Percentiles rank a stretch among this genome's conserved stretches.
These are phyloP conservation scores for Buteo buteo DNA, from an alignment of 2,113 vertebrate species.

Conservation along the genomic window DNA sequence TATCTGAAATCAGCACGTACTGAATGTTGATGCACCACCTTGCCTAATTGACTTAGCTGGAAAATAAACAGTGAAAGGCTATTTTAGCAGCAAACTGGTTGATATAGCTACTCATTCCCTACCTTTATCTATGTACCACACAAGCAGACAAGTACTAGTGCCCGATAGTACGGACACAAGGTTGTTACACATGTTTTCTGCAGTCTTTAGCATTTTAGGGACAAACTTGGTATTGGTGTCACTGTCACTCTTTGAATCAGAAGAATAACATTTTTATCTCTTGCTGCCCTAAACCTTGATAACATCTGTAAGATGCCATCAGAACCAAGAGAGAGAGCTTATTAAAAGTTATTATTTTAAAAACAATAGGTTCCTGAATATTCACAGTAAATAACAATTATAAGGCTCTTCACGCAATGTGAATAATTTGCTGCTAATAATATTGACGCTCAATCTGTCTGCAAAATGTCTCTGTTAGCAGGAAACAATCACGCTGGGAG, in stretches of 20 bases:
- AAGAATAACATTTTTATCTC: background rate
- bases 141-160: background rate
- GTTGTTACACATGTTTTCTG: constrained; percentile 19
- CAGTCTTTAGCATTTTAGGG: background rate
- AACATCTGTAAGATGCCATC: background rate
- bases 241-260: background rate
- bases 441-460: constrained; percentile 61
- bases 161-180: background rate
- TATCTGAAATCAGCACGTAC: constrained; percentile 25
- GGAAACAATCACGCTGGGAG: constrained; percentile 32
- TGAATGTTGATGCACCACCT: constrained; percentile 34
- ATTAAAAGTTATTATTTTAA: background rate
- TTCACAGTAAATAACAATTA: background rate
- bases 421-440: constrained; percentile 65
- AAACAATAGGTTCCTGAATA: constrained; percentile 8
- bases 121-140: constrained; percentile 65
- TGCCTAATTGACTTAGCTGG: constrained; percentile 63
- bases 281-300: background rate
- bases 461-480: constrained; percentile 47
- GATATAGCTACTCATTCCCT: constrained; percentile 51
- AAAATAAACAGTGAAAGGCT: constrained; percentile 63
- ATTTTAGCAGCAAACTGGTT: constrained; percentile 56
- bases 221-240: background rate
- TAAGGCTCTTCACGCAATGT: constrained; percentile 35
- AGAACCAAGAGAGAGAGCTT: background rate